Percentiles rank a stretch among this genome's conserved stretches.
Conservation (phyloP, 2,888 invertebrate genomes). For the Willowsia nigromaculata region DNA sequence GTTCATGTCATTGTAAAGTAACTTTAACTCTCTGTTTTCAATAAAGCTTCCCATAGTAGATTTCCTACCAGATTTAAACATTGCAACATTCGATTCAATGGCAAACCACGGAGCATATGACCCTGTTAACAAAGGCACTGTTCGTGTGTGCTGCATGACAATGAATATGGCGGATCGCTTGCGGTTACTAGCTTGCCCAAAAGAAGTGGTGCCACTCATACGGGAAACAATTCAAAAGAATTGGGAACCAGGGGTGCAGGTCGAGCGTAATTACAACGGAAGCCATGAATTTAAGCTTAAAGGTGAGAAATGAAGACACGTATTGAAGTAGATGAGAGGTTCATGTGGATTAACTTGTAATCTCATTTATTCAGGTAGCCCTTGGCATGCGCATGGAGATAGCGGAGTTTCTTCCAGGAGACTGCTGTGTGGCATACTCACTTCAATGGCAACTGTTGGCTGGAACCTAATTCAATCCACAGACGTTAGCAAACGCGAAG, state of each 20-base stretch:
- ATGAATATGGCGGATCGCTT: conserved; percentile 71
- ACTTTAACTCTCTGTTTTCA: too few species aligned
- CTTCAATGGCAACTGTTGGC: conserved; percentile 46
- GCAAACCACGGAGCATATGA: conserved; percentile 26
- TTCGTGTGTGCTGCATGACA: conserved; percentile 69
- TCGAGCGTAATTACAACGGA: conserved; percentile 71
- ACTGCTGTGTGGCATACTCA: conserved; percentile 16
- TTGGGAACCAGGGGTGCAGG: conserved; percentile 72
- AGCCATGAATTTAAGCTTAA: conserved; percentile 69
- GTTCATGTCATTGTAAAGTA: too few species aligned
- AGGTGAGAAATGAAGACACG: too few species aligned
- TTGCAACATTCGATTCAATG: too few species aligned
- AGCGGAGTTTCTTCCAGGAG: conserved; percentile 46
- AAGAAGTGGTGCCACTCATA: conserved; percentile 45
- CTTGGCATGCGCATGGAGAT: conserved; percentile 53
- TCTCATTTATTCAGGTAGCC: too few species aligned
- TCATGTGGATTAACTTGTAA: too few species aligned
- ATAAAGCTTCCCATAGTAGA: too few species aligned
- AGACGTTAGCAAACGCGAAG: conserved; percentile 67
- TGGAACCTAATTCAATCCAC: conserved; percentile 68
- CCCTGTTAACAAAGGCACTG: not conserved
- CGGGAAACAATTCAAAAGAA: conserved; percentile 45
- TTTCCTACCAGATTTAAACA: too few species aligned
- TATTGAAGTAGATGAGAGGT: too few species aligned
- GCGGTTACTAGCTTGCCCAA: conserved; percentile 64